These are phyloP conservation scores for Ostrea edulis DNA, from an alignment of 1,140 invertebrate genomes.

Conservation along the genomic window DNA sequence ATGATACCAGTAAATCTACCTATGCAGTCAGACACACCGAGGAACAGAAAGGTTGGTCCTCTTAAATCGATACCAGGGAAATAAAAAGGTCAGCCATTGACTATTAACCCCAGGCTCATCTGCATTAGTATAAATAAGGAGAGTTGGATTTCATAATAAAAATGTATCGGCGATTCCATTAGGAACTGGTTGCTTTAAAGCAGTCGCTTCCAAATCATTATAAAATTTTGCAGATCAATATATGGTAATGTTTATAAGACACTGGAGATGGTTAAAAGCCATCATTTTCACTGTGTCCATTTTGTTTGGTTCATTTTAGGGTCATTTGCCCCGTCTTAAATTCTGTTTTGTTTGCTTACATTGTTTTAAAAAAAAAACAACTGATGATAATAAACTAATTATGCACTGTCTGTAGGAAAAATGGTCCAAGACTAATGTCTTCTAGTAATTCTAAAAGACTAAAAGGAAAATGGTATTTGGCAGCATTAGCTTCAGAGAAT, in stretches of 20 bases:
- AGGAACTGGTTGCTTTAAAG: not conserved
- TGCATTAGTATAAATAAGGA: not conserved
- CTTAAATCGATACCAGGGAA: not conserved
- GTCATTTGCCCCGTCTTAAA: no score
- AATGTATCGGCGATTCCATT: not conserved
- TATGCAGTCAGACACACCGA: conserved; percentile 72
- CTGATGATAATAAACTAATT: no score
- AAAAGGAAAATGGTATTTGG: no score
- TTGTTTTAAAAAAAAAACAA: no score
- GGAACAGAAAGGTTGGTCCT: conserved; percentile 64
- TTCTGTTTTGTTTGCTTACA: no score
- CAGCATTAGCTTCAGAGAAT: no score
- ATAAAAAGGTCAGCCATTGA: not conserved
- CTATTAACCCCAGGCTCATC: not conserved
- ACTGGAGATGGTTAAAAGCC: no score
- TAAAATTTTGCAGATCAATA: not conserved
- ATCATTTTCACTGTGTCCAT: not conserved
- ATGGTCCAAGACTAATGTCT: no score
- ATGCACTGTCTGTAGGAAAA: no score
- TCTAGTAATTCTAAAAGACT: no score
- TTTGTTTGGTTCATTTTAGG: conserved; percentile 15
- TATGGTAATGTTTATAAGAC: not conserved
- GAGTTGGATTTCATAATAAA: conserved; percentile 19
- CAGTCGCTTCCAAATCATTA: not conserved
- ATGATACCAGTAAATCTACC: conserved; percentile 71